Evolutionary conservation across 2,797 vertebrate genomes (phyloP).

Genomic region (Siniperca obscura): DNA sequence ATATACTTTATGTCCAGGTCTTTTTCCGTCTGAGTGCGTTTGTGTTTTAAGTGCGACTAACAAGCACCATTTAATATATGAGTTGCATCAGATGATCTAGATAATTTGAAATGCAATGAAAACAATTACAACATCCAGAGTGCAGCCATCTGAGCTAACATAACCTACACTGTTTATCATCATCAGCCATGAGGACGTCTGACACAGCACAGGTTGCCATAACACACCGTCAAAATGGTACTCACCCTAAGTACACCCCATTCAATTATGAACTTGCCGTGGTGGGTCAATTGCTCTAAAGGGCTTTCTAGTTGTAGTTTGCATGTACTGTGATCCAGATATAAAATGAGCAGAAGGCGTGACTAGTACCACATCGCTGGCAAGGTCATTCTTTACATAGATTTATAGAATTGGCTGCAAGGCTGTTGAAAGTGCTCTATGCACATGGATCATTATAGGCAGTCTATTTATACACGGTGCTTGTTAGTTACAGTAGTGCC

Average conservation of each 20-base stretch:
- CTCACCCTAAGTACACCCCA: slow-evolving; percentile 58
- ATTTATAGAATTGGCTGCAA: slow-evolving; percentile 26
- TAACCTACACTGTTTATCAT: slow-evolving; percentile 12
- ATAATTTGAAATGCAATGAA: slow-evolving; percentile 22
- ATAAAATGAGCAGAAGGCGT: slow-evolving; percentile 24
- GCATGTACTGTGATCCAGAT: slow-evolving; percentile 33
- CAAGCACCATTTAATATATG: slow-evolving; percentile 57
- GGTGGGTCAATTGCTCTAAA: slow-evolving; percentile 62
- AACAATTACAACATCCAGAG: slow-evolving; percentile 18
- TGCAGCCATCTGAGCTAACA: slow-evolving; percentile 2
- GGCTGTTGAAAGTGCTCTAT: slow-evolving; percentile 21
- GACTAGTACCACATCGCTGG: slow-evolving; percentile 7
- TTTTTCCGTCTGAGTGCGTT: slow-evolving; percentile 20
- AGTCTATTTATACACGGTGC: slow-evolving; percentile 49
- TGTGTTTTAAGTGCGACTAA: slow-evolving; percentile 59
- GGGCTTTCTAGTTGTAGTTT: slow-evolving; percentile 51
- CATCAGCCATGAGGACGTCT: slow-evolving; percentile 25
- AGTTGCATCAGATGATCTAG: slow-evolving; percentile 15
- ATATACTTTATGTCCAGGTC: slow-evolving; percentile 53
- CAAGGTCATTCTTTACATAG: neutral
- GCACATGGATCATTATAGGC: slow-evolving; percentile 9
- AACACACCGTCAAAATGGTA: slow-evolving; percentile 46
- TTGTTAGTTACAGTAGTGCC: slow-evolving; percentile 72
- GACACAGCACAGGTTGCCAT: slow-evolving; percentile 44
- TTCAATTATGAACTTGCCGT: slow-evolving; percentile 53